Conservation (phyloP, 2,888 invertebrate genomes). For the Pharmacophagus antenor region DNA sequence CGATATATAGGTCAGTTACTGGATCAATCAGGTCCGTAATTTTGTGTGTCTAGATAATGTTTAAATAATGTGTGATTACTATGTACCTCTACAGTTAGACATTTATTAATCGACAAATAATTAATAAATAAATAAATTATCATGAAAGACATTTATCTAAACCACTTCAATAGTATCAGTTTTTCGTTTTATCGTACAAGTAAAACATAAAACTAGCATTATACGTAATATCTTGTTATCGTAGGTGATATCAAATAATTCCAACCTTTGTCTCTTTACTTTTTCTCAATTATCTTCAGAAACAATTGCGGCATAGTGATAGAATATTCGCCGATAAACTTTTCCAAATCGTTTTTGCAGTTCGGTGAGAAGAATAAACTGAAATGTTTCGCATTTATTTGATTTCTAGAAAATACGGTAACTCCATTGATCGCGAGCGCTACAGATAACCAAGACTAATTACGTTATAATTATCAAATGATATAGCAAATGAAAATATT, state of each 20-base stretch:
- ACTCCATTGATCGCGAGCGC: not conserved
- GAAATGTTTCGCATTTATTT: not conserved
- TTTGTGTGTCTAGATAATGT: too few relatives aligned
- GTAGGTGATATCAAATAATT: conserved; percentile 48
- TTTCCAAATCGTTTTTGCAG: not conserved
- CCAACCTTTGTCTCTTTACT: conserved; percentile 50
- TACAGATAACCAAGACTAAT: not conserved
- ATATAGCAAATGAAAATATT: not conserved
- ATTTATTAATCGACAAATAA: not conserved
- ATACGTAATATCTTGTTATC: conserved; percentile 1
- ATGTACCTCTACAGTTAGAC: not conserved
- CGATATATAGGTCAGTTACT: too few relatives aligned
- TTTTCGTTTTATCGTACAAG: not conserved
- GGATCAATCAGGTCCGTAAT: too few relatives aligned
- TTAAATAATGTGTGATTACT: not conserved
- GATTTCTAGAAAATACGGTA: not conserved
- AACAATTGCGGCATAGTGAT: conserved; percentile 13
- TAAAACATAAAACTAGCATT: not conserved
- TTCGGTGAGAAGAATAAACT: not conserved
- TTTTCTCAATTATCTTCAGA: conserved; percentile 40
- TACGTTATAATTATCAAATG: not conserved
- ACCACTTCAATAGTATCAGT: not conserved
- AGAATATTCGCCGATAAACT: conserved; percentile 5
- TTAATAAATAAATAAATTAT: not conserved
- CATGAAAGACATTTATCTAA: not conserved